Evolutionary conservation across 1,140 invertebrate genomes (phyloP).

Genomic region (Trichoplusia ni): DNA sequence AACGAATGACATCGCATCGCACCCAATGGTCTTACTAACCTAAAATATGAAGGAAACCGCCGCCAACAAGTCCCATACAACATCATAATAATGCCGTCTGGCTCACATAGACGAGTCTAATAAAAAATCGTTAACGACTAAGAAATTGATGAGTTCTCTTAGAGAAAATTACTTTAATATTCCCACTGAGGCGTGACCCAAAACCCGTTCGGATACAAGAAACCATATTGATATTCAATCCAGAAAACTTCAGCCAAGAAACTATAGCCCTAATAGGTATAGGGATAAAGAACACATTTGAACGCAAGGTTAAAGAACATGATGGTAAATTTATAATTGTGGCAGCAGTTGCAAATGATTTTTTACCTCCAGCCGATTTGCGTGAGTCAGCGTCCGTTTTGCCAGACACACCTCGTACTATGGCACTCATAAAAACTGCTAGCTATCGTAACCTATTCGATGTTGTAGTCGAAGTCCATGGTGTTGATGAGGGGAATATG

Average conservation of each 20-base stretch:
- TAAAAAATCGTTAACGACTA: constrained; percentile 42
- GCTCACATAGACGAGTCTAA: constrained; percentile 30
- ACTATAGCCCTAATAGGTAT: neutral
- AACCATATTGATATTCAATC: neutral
- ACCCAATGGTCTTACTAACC: constrained; percentile 13
- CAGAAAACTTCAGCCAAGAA: neutral
- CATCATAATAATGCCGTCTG: constrained; percentile 39
- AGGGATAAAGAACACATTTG: constrained; percentile 20
- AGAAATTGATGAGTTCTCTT: constrained; percentile 53
- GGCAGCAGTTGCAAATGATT: constrained; percentile 18
- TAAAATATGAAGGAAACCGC: constrained; percentile 15
- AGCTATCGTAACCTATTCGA: neutral
- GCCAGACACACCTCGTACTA: constrained; percentile 28
- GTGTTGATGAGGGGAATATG: neutral
- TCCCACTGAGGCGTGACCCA: constrained; percentile 31
- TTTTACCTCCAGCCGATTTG: constrained; percentile 29
- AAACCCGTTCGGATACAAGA: constrained; percentile 21
- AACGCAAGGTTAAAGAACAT: neutral
- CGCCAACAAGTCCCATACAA: constrained; percentile 10
- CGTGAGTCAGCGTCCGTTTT: constrained; percentile 32
- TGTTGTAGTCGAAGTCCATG: neutral
- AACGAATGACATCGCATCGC: neutral
- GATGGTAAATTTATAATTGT: constrained; percentile 9
- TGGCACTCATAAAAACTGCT: neutral
- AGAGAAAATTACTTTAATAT: constrained; percentile 51